Conservation (phyloP, 2,888 invertebrate genomes). For the Heliconius sara region DNA sequence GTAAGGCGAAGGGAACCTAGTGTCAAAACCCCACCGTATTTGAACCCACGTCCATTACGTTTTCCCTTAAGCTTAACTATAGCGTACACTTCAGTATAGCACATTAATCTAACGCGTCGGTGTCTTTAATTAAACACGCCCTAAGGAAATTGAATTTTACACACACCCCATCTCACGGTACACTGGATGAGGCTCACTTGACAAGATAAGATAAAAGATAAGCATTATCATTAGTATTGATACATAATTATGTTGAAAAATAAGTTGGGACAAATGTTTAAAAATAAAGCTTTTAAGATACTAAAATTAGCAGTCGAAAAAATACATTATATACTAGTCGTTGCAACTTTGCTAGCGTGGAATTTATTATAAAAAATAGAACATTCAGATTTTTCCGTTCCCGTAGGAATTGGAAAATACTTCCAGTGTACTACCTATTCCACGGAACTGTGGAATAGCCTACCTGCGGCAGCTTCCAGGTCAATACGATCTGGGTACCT, state of each 20-base stretch:
- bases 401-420: too few species aligned
- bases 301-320: background rate
- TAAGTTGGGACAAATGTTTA: background rate
- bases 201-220: background rate
- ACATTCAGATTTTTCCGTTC: too few species aligned
- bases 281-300: background rate
- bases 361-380: too few species aligned
- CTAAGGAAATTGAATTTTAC: slow-evolving; percentile 32
- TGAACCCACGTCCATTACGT: background rate
- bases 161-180: slow-evolving; percentile 17
- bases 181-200: slow-evolving; percentile 24
- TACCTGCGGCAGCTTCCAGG: too few species aligned
- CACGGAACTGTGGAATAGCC: too few species aligned
- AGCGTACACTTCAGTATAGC: slow-evolving; percentile 38
- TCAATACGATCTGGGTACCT: too few species aligned
- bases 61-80: background rate
- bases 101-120: slow-evolving; percentile 50
- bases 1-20: too few species aligned
- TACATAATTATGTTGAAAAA: background rate
- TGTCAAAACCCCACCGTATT: background rate
- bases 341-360: too few species aligned
- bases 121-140: slow-evolving; percentile 51
- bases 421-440: too few species aligned
- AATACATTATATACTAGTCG: too few species aligned
- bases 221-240: background rate